Base-by-base conservation (phyloP, 2,113 vertebrate genomes). In the Marmota monax region DNA sequence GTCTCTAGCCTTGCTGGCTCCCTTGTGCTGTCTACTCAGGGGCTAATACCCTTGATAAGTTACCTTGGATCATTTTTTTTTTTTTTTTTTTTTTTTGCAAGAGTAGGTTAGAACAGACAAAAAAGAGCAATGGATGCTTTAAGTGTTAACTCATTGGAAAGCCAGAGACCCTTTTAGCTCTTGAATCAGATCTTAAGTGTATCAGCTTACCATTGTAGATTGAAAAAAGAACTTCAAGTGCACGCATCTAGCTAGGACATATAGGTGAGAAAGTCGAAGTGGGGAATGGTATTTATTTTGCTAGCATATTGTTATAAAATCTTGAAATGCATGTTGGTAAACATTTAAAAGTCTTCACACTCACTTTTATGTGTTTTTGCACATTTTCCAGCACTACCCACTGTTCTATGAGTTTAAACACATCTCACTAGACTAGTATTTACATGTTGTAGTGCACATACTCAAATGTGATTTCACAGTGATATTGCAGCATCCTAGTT, bases 221-320 rank as follows among this genome's bases (percentile, higher is more conserved):
- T 84, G 53, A 88, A 76, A 82, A 82, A 77, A 65, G 84, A 78
- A 45, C 37, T 72, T 79, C 23, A 23, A 51, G 32, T 56, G 11
- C 45, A 1, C 16, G 48, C 6, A 58, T 16, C 42, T 63, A 51
- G 17, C 48, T 10, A 61, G 22, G 42, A 61, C 17, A 76, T 1
- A 2, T 61, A 84, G 39, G 29, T 74, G 56, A 91, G 45, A 88
- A 94, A 91, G 23, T 53, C n/a, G 61, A 84, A 70, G n/a, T 61
- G 37, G 72, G 95, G 78, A 91, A 85, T 27, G 27, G 14, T 42
- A 67, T 84, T 94, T 88, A 45, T 91, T 94, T 95, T 95, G 77
- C 94, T 58, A 92, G 74, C 88, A 18, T 93, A 74, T 79, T 95
- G 92, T 82, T 95, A 76, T 87, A 82, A 91, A 93, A 58, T 95